phyloP scores from a whole-genome alignment of 2,113 vertebrate genomes.

The Lycaon pictus region DNA sequence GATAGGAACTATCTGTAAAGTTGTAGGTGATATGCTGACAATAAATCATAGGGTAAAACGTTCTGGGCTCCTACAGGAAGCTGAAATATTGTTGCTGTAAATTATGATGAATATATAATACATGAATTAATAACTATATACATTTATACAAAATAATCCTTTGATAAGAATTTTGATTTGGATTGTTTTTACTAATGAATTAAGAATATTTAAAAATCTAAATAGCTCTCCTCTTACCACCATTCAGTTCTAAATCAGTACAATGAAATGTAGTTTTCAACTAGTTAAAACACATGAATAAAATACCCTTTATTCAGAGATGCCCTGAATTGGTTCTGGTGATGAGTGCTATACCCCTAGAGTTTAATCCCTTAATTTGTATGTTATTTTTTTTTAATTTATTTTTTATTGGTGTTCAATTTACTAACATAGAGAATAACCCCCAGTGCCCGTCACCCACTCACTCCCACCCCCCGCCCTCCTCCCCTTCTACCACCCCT shows the following conservation, averaged over 20 bases:
- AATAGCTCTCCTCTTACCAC: neutral
- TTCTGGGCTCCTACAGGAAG: slow-evolving; percentile 12
- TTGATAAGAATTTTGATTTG: neutral
- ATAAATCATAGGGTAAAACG: slow-evolving; percentile 36
- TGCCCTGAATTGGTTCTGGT: neutral
- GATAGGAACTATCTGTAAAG: slow-evolving; percentile 45
- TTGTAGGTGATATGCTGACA: neutral
- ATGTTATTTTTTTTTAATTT: no score
- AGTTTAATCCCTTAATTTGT: neutral
- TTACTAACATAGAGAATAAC: no score
- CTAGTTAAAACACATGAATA: slow-evolving; percentile 26
- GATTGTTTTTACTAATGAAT: slow-evolving; percentile 12
- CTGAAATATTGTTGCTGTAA: slow-evolving; percentile 58
- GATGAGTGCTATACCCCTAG: neutral
- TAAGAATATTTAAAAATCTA: neutral
- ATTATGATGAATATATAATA: slow-evolving; percentile 48
- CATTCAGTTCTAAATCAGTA: neutral
- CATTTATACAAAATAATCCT: slow-evolving; percentile 25
- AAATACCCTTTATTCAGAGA: neutral
- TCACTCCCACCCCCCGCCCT: no score
- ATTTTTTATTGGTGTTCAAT: no score
- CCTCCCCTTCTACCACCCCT: no score
- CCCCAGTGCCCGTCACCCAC: no score
- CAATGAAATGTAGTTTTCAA: neutral
- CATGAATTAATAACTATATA: slow-evolving; percentile 44